Conservation (phyloP, 2,797 vertebrate genomes). For the Meda fulgida region DNA sequence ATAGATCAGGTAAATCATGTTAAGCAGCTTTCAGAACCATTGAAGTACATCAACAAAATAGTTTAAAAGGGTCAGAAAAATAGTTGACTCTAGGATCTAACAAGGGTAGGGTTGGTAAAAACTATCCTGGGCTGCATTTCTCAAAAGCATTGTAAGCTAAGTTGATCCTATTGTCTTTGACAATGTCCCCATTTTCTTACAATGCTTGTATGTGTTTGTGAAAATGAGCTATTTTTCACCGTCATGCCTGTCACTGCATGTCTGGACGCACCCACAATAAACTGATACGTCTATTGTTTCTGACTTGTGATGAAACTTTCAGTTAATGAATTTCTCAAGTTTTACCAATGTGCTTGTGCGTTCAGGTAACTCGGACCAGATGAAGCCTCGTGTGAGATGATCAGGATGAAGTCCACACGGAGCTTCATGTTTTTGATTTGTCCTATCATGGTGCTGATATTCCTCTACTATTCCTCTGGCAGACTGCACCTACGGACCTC, state of each 20-base stretch:
- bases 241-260: not conserved
- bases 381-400: conserved; percentile 83
- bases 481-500: conserved; percentile 84
- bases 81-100: not conserved
- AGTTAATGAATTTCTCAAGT: not conserved
- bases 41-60: not conserved
- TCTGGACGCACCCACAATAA: not conserved
- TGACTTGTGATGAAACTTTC: not conserved
- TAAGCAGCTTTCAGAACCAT: not conserved
- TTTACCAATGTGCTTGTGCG: not conserved
- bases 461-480: conserved; percentile 89
- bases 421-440: conserved; percentile 88
- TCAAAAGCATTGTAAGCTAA: not conserved
- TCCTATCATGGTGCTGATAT: conserved; percentile 87
- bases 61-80: not conserved
- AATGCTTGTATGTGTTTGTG: not conserved
- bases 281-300: accelerated
- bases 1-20: not conserved
- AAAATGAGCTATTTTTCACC: not conserved
- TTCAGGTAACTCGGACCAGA: conserved; percentile 76
- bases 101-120: not conserved
- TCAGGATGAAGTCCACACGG: conserved; percentile 84
- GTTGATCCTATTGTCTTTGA: not conserved
- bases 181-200: not conserved
- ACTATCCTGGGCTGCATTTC: not conserved